These are phyloP conservation scores for Nomada ferruginata DNA, from an alignment of 2,888 invertebrate genomes.

Conservation along the genomic window DNA sequence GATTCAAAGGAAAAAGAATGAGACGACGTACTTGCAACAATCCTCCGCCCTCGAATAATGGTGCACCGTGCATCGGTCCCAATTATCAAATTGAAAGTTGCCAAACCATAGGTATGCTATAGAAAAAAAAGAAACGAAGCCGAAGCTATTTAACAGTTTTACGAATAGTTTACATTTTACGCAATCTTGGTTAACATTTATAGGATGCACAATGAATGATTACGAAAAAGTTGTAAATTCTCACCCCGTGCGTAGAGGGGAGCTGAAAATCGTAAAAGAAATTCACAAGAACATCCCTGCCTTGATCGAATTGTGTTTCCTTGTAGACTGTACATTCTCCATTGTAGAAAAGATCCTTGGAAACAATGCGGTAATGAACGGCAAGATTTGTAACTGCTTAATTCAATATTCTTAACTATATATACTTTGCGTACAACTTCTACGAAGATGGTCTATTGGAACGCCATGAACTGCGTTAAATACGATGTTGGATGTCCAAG, in stretches of 20 bases:
- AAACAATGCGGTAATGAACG: constrained; percentile 82
- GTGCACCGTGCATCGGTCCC: constrained; percentile 83
- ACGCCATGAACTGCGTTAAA: constrained; percentile 85
- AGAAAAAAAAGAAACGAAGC: background rate
- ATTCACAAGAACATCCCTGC: constrained; percentile 82
- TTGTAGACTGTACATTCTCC: constrained; percentile 84
- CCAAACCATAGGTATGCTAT: constrained; percentile 76
- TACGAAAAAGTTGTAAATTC: constrained; percentile 82
- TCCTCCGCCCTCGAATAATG: constrained; percentile 84
- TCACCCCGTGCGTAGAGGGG: constrained; percentile 82
- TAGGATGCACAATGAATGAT: constrained; percentile 83
- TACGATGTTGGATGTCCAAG: constrained; percentile 85
- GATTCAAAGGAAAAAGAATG: constrained; percentile 83
- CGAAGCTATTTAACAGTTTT: background rate
- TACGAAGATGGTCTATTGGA: constrained; percentile 82
- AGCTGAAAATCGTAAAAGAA: constrained; percentile 80
- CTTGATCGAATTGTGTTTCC: constrained; percentile 84
- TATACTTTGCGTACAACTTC: constrained; percentile 5
- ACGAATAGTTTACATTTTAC: background rate
- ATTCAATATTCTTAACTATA: background rate
- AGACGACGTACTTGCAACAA: constrained; percentile 84
- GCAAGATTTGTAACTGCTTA: background rate
- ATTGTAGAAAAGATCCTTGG: constrained; percentile 84
- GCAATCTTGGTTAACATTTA: constrained; percentile 67
- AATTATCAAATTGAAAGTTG: constrained; percentile 84